Base-by-base conservation (phyloP, 2,888 invertebrate species). In the Camptogramma bilineatum region DNA sequence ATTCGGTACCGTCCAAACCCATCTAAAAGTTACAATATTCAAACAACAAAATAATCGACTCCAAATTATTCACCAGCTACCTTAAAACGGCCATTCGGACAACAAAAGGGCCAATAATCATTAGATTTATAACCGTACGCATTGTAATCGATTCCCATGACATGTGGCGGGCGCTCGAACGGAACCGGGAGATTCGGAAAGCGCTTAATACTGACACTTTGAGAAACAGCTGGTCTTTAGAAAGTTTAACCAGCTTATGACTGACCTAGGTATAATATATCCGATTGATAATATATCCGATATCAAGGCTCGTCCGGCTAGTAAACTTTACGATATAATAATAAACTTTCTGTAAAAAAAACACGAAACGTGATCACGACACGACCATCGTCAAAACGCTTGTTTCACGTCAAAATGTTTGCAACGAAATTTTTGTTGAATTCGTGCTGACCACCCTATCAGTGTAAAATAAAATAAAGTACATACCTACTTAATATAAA, bases 71-170 rank as follows among this genome's bases (percentile, higher is more conserved):
- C 39, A 39, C 24, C 55, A 28, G 28, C 28, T 44, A 55, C 39
- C 52, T 46, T 44, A 47, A 58, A 62, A 66, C 56, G 57, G 56
- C 18, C 57, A 62, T 44, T 51, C 62, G 53, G 31, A 62, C 57
- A 64, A 66, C 65, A 65, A 68, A 66, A 55, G 64, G 53, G 56
- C 54, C 69, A 70, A 65, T 69, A 78, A 80, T 80, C 75, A 81
- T 78, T 81, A 82, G 77, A 82, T 83, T 80, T 80, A 82, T 71
- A 70, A 63, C 66, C 71, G 68, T 69, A 71, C 69, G 66, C 72
- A 75, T 77, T 76, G 79, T 80, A 84, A 84, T 84, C 85, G 84
- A 85, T 85, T 86, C 86, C 85, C 86, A 84, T 83, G 84, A 76
- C 83, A 81, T 79, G 79, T 77, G 79, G 83, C 78, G 72, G 39